These are phyloP conservation scores for Philypnodon macrostomus DNA, from an alignment of 2,797 vertebrate genomes.

Conservation along the genomic window DNA sequence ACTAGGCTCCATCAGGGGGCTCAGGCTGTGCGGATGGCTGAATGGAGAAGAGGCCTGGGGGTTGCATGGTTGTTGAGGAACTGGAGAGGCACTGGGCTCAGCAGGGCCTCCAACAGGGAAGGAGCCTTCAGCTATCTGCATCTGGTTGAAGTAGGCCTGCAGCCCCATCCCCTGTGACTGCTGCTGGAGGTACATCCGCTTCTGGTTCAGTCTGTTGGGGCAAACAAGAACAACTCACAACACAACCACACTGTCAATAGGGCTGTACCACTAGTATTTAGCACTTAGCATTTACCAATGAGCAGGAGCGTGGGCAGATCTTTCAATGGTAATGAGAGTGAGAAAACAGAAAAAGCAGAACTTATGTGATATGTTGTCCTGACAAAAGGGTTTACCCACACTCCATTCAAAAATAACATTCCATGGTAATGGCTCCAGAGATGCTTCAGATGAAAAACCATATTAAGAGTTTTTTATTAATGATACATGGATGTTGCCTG, in stretches of 20 bases:
- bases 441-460: constrained; percentile 3
- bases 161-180: constrained; percentile 86
- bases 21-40: constrained; percentile 75
- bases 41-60: constrained; percentile 61
- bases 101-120: constrained; percentile 68
- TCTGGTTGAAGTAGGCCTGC: constrained; percentile 96
- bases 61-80: constrained; percentile 59
- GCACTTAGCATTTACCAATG: neutral
- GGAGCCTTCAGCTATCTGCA: constrained; percentile 93
- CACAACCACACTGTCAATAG: neutral
- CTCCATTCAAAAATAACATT: neutral
- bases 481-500: constrained; percentile 2
- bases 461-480: neutral
- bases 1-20: constrained; percentile 84
- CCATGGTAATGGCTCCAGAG: neutral
- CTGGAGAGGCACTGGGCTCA: constrained; percentile 41
- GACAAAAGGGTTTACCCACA: neutral
- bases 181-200: constrained; percentile 94
- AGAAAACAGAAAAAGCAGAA: neutral
- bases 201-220: constrained; percentile 88
- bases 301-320: neutral
- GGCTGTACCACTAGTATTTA: neutral
- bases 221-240: constrained; percentile 19
- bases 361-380: constrained; percentile 4
- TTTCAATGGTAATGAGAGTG: neutral